Evolutionary conservation across 2,797 vertebrate species (phyloP).

Genomic region (Peromyscus eremicus): DNA sequence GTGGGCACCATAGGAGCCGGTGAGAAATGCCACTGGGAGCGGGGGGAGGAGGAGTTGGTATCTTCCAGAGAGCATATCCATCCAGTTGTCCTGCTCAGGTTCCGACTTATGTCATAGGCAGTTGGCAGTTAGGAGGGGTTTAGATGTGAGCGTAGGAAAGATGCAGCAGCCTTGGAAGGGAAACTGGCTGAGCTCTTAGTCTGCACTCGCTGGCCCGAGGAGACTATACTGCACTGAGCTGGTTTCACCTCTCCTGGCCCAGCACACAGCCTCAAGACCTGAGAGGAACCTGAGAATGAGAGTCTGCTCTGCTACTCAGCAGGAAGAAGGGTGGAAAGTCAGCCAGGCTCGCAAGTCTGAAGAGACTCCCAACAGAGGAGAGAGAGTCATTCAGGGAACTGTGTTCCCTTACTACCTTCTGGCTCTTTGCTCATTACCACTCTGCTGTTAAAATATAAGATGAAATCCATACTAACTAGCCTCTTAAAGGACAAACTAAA

Average conservation of each 20-base stretch:
- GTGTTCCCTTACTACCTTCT: constrained; percentile 75
- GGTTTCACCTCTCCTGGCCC: neutral
- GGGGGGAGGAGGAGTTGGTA: constrained; percentile 49
- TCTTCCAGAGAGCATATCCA: constrained; percentile 57
- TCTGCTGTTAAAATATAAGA: constrained; percentile 44
- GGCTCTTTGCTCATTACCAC: constrained; percentile 69
- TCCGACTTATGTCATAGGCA: neutral
- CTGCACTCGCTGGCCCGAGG: neutral
- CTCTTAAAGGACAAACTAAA: neutral
- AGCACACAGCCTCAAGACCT: neutral
- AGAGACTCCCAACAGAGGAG: neutral
- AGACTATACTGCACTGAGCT: neutral
- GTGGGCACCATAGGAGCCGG: constrained; percentile 80
- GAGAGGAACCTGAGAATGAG: constrained; percentile 13
- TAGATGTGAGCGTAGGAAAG: constrained; percentile 49
- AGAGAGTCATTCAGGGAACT: neutral
- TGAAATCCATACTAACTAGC: neutral
- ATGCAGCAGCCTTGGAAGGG: neutral
- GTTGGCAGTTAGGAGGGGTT: constrained; percentile 38
- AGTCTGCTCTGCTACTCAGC: neutral
- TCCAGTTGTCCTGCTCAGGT: constrained; percentile 70
- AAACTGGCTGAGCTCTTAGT: neutral
- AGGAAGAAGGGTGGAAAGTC: constrained; percentile 8
- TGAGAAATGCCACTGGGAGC: constrained; percentile 70
- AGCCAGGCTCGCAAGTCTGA: neutral